Evolutionary conservation across 2,888 invertebrate genomes (phyloP).

Genomic region (Drosophila suboccidentalis): DNA sequence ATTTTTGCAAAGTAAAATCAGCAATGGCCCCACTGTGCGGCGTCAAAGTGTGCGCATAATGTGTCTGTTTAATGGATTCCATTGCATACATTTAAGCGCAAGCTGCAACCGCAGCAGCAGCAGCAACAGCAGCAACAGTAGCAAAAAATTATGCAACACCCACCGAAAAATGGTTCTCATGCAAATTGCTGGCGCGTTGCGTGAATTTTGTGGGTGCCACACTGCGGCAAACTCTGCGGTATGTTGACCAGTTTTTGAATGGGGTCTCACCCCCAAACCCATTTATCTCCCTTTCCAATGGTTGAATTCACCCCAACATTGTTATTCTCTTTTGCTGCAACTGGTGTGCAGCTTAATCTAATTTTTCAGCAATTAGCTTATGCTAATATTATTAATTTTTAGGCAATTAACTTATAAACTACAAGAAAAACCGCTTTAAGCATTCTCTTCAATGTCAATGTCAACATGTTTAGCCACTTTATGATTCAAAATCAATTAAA

Average conservation of each 20-base stretch:
- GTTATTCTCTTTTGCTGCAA: conserved; percentile 30
- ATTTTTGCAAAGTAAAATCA: too few relatives aligned
- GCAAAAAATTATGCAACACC: conserved; percentile 65
- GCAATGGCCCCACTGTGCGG: too few relatives aligned
- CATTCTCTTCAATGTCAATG: conserved; percentile 9
- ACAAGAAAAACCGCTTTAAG: not conserved
- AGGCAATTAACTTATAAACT: not conserved
- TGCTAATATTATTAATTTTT: not conserved
- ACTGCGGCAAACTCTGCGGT: conserved; percentile 57
- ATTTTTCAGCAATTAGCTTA: not conserved
- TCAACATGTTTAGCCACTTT: not conserved
- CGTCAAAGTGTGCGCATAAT: conserved; percentile 70
- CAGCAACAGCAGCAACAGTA: conserved; percentile 7
- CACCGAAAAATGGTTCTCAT: conserved; percentile 66
- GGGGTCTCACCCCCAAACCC: not conserved
- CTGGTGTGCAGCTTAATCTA: conserved; percentile 4
- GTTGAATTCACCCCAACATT: not conserved
- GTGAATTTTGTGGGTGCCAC: conserved; percentile 48
- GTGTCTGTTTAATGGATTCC: conserved; percentile 64
- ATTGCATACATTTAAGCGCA: conserved; percentile 57
- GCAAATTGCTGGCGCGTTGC: conserved; percentile 58
- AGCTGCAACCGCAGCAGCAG: conserved; percentile 30
- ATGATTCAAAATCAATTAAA: conserved; percentile 9
- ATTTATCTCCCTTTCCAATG: too few relatives aligned
- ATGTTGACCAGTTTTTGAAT: conserved; percentile 43